A percentile compares a stretch with the other conserved stretches of the same genome.
phyloP scores from a whole-genome alignment of 2,113 vertebrate genomes.

The Xenus cinereus region DNA sequence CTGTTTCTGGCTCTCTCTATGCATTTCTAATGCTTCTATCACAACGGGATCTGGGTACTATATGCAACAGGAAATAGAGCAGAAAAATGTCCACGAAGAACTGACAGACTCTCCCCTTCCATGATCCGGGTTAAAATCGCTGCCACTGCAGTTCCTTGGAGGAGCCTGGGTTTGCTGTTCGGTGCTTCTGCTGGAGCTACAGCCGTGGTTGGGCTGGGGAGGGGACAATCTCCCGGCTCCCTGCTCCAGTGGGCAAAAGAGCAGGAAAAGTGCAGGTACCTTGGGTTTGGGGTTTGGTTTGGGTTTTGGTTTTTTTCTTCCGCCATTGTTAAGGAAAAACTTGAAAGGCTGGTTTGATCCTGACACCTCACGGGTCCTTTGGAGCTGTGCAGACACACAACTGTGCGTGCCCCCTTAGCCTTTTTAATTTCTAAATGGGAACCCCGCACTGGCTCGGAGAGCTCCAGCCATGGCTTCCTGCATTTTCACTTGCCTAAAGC shows the following conservation, averaged over 20 bases:
- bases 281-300: neutral
- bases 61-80: slow-evolving; percentile 53
- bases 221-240: accelerated
- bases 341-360: neutral
- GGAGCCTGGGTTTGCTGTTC: neutral
- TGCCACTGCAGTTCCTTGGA: neutral
- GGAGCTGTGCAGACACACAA: neutral
- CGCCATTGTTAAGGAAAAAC: neutral
- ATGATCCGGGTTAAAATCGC: neutral
- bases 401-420: neutral
- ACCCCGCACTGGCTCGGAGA: neutral
- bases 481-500: neutral
- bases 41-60: slow-evolving; percentile 1
- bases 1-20: slow-evolving; percentile 13
- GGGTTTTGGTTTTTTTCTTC: neutral
- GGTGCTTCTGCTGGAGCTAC: neutral
- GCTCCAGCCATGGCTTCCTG: neutral
- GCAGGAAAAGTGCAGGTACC: neutral
- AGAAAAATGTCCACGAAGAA: slow-evolving; percentile 3
- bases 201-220: neutral
- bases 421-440: neutral
- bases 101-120: neutral
- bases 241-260: neutral
- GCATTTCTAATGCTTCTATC: slow-evolving; percentile 62
- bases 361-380: accelerated